Percentiles rank a stretch among this genome's conserved stretches.
Conservation (phyloP, 2,888 invertebrate genomes). For the Hypena proboscidalis region DNA sequence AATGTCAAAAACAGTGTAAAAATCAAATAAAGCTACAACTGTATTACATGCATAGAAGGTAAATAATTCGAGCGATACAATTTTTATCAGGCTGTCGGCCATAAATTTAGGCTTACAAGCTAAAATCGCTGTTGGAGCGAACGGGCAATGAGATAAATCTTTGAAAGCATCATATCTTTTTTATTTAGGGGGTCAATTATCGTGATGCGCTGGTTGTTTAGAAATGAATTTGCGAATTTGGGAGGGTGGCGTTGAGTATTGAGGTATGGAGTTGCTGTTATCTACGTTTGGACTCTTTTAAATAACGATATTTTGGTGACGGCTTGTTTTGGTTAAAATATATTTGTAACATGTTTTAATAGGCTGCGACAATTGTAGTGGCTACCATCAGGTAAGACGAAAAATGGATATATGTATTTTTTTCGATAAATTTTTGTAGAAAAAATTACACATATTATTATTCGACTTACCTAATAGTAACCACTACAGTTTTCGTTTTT, state of each 20-base stretch:
- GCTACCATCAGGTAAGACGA: no score
- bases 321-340: no score
- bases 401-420: no score
- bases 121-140: conserved; percentile 65
- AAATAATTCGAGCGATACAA: conserved; percentile 69
- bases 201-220: conserved; percentile 6
- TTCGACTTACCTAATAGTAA: no score
- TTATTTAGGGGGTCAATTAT: conserved; percentile 37
- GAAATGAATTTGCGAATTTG: conserved; percentile 1
- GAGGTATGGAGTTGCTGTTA: background rate
- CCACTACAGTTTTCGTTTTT: no score
- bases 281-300: no score
- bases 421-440: no score
- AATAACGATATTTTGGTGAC: no score
- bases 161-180: conserved; percentile 43
- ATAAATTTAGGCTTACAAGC: conserved; percentile 78
- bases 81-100: conserved; percentile 73
- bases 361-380: no score
- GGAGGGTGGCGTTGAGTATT: background rate
- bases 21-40: conserved; percentile 15
- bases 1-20: background rate
- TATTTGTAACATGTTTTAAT: no score
- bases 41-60: conserved; percentile 43
- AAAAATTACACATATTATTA: no score
- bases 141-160: conserved; percentile 64